These are phyloP conservation scores for Taenaris catops DNA, from an alignment of 2,888 invertebrate genomes.

Conservation along the genomic window DNA sequence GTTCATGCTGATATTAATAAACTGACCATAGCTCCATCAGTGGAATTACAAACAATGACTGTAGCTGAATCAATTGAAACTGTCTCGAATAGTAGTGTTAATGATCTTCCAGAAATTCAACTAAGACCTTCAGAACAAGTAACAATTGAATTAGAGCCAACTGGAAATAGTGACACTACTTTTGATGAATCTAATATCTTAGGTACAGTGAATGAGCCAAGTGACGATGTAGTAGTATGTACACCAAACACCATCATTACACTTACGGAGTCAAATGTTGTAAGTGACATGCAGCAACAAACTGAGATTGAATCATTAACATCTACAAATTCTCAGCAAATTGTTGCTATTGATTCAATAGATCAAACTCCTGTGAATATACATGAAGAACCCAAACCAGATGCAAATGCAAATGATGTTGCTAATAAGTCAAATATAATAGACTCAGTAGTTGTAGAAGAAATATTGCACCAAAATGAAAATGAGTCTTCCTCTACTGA, in stretches of 20 bases:
- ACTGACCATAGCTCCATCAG: conserved; percentile 18
- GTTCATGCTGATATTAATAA: conserved; percentile 32
- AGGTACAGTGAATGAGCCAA: conserved; percentile 7
- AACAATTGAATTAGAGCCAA: conserved; percentile 11
- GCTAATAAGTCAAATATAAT: background rate
- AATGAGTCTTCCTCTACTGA: background rate
- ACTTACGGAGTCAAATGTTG: conserved; percentile 9
- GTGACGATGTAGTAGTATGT: conserved; percentile 1
- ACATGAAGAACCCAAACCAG: conserved; percentile 3
- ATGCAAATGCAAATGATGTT: conserved; percentile 1
- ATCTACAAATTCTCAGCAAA: conserved; percentile 7
- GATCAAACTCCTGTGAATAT: conserved; percentile 2
- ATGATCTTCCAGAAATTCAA: conserved; percentile 20
- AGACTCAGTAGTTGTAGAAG: conserved; percentile 5
- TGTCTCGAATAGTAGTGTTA: conserved; percentile 16
- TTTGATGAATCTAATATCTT: conserved; percentile 13
- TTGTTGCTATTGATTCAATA: conserved; percentile 9
- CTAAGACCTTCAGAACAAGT: conserved; percentile 14
- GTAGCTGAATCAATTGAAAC: conserved; percentile 20
- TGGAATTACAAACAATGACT: conserved; percentile 22
- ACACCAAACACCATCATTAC: conserved; percentile 9
- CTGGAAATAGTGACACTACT: conserved; percentile 4
- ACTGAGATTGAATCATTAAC: conserved; percentile 8
- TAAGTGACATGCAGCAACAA: conserved; percentile 10
- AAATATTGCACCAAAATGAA: conserved; percentile 6